Conservation (phyloP, 2,113 vertebrate species). For the Cisticola juncidis region DNA sequence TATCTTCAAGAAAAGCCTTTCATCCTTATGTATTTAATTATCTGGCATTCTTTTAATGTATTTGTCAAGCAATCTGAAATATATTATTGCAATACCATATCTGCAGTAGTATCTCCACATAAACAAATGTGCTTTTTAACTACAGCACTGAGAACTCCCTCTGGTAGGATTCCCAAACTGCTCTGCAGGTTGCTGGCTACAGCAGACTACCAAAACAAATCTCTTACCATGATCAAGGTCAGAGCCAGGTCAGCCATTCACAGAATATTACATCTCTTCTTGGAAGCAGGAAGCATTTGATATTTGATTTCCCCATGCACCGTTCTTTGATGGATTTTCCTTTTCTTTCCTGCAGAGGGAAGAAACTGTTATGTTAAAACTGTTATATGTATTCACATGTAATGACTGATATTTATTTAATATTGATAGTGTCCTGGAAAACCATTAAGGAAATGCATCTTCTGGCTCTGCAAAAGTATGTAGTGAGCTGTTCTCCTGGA, state of each 20-base stretch:
- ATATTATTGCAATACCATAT: conserved; percentile 59
- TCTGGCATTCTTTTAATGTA: conserved; percentile 36
- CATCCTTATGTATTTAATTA: conserved; percentile 43
- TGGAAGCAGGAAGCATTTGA: conserved; percentile 72
- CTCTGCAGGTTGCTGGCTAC: conserved; percentile 85
- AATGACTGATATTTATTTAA: conserved; percentile 25
- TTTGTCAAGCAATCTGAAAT: conserved; percentile 46
- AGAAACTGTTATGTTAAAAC: conserved; percentile 49
- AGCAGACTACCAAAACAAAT: conserved; percentile 88
- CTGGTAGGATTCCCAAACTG: conserved; percentile 82
- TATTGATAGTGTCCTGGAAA: conserved; percentile 12
- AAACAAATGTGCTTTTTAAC: conserved; percentile 72
- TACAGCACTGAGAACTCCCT: conserved; percentile 74
- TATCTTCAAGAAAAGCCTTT: conserved; percentile 54
- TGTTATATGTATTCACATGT: conserved; percentile 22
- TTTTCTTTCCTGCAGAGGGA: conserved; percentile 57
- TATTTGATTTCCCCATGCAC: conserved; percentile 59
- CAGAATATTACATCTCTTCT: conserved; percentile 76
- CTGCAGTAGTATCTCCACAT: conserved; percentile 46
- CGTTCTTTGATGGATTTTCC: conserved; percentile 74
- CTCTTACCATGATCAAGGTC: conserved; percentile 84
- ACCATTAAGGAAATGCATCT: background rate
- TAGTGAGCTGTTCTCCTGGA: background rate
- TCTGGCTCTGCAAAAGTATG: conserved; percentile 15
- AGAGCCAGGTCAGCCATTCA: conserved; percentile 79